Evolutionary conservation across 2,113 vertebrate species (phyloP).

Genomic region (Pogonocichla stellata): DNA sequence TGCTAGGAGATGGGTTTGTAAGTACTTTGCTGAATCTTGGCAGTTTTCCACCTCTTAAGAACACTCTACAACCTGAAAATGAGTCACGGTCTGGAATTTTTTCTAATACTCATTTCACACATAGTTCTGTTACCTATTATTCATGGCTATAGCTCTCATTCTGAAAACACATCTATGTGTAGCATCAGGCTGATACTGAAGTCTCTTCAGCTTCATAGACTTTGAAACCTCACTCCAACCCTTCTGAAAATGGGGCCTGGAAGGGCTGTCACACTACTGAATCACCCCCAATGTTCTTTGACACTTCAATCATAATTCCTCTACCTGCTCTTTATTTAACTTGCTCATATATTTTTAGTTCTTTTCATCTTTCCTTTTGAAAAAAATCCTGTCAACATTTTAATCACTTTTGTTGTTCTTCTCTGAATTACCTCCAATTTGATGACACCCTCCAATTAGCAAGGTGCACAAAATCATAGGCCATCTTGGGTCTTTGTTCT

Average conservation of each 20-base stretch:
- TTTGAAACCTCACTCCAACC: background rate
- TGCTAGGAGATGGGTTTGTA: background rate
- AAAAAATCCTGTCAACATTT: background rate
- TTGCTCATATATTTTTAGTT: background rate
- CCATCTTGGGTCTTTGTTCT: background rate
- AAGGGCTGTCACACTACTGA: background rate
- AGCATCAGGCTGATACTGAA: background rate
- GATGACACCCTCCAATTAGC: background rate
- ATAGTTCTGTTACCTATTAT: background rate
- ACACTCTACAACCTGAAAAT: background rate
- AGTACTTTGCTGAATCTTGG: background rate
- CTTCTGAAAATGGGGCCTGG: background rate
- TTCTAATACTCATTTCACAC: background rate
- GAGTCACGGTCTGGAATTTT: background rate
- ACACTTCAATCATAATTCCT: background rate
- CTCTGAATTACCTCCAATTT: slow-evolving; percentile 12
- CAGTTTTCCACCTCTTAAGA: background rate
- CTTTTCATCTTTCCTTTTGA: background rate
- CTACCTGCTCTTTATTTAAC: background rate
- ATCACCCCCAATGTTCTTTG: background rate
- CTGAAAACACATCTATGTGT: background rate
- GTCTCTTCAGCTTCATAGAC: background rate
- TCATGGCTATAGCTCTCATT: background rate
- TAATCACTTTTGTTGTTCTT: slow-evolving; percentile 11
- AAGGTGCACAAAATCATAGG: background rate